Evolutionary conservation across 2,797 vertebrate genomes (phyloP), one percentile per base, ranked within the genome.

Genomic region (Phoeniculus purpureus): DNA sequence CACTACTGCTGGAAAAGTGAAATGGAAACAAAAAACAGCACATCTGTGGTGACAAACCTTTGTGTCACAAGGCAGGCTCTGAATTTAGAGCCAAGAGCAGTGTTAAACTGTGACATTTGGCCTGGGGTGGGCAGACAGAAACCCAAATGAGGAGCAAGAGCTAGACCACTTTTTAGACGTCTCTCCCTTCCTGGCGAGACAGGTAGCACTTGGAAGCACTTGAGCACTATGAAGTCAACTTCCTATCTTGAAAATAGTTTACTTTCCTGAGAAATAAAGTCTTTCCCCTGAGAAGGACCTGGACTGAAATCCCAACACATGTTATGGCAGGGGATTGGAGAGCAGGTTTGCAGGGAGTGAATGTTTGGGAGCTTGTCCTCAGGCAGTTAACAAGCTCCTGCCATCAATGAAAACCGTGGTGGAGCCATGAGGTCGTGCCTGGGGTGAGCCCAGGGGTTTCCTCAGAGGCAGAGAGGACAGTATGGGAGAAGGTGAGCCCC

Each of bases 391-490:
- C 3, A 17, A 37, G 48, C 70, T 66, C 2, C 52, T 29, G 65
- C 15, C 22, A 12, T 21, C 15, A 14, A 22, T 20, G 52, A 37
- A 7, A 16, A 8, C 12, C 0, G 0, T 6, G 0, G 3, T 32
- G 48, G 26, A 6, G 12, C 34, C 67, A 54, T 52, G 43, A 40
- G 29, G 17, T 62, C 29, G 64, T 43, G 52, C 25, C 27, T 37
- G 52, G 61, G 40, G 13, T 8, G 12, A 88, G 16, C 47, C 76
- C 58, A 19, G 6, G 73, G 40, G 40, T 81, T 80, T 74, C 40
- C 34, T 34, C 5, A 9, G 43, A 4, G 7, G 25, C 37, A 23
- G 8, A 13, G 15, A 27, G 31, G 64, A 17, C 66, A 71, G 25
- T 37, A 26, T 10, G 3, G 60, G 26, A 5, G 56, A n/a, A 51